Base-by-base conservation (phyloP, 2,113 vertebrate species). In the Mungos mungo region DNA sequence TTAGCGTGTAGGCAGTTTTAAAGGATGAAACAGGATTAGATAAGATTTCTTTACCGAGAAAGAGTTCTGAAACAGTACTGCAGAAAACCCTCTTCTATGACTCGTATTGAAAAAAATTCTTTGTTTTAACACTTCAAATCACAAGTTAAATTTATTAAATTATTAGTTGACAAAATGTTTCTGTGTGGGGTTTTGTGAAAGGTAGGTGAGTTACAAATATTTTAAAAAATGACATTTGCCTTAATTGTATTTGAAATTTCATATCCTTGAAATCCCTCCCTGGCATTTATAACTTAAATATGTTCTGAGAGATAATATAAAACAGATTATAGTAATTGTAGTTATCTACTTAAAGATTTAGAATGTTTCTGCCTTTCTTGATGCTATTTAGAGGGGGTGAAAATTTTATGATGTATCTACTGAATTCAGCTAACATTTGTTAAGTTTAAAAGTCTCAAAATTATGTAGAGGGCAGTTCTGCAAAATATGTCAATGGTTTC, bases 1-100 rank as follows among this genome's bases (percentile, higher is more conserved):
- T 98, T 98, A 98, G 97, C 92, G 94, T 98, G 95, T 98, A 98
- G 98, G 98, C 98, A 98, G 98, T 99, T 99, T 99, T 99, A 99
- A 99, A 98, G 98, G 99, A 99, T 98, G 98, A 99, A 99, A 98
- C 98, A 98, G 98, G 99, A 99, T 99, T 99, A 99, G 99, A 98
- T 99, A 99, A 99, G 98, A 98, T 99, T 99, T 99, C 98, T 98
- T 97, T 97, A 98, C 96, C 47, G 95, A 99, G 97, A 98, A 98
- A 98, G 95, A 97, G 93, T 98, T 98, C 97, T 98, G 98, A 98
- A 98, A 98, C 98, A 97, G 95, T 97, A 94, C 98, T 98, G 98
- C 97, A 98, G 92, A 98, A 97, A 98, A 98, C 35, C 88, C 94
- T 98, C 98, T 98, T 96, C 92, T 85, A 90, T 98, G 99, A 97